These are phyloP conservation scores for Hypsibius dujardini DNA, from an alignment of 1,140 invertebrate species.

Conservation along the genomic window DNA sequence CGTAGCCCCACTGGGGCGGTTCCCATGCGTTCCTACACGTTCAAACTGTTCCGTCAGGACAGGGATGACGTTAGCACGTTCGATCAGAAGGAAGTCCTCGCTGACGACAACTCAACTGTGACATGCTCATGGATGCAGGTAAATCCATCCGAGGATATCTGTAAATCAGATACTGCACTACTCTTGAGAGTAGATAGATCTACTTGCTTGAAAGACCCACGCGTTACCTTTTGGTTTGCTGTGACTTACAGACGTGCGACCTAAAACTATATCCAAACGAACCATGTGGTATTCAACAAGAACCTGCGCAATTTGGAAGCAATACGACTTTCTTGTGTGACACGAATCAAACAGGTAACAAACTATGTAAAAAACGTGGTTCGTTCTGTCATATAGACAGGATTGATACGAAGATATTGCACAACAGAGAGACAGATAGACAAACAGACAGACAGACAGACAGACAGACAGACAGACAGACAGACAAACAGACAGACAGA, in stretches of 20 bases:
- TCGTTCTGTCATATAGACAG: too few species aligned
- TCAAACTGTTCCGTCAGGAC: background rate
- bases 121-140: background rate
- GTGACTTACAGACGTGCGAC: constrained; percentile 29
- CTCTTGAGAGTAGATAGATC: background rate
- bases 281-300: constrained; percentile 30
- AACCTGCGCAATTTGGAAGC: constrained; percentile 20
- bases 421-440: background rate
- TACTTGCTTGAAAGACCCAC: background rate
- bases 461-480: too few species aligned
- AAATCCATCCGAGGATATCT: background rate
- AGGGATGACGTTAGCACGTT: background rate
- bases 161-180: background rate
- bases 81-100: background rate
- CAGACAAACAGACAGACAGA: too few species aligned
- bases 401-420: background rate
- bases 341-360: too few species aligned
- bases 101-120: background rate
- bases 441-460: background rate
- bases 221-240: background rate
- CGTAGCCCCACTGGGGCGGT: background rate
- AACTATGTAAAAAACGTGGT: too few species aligned
- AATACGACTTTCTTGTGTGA: background rate
- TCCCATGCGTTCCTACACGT: background rate
- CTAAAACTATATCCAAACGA: constrained; percentile 26